Evolutionary conservation across 2,797 vertebrate genomes (phyloP).

Genomic region (Enteromius treurensis): DNA sequence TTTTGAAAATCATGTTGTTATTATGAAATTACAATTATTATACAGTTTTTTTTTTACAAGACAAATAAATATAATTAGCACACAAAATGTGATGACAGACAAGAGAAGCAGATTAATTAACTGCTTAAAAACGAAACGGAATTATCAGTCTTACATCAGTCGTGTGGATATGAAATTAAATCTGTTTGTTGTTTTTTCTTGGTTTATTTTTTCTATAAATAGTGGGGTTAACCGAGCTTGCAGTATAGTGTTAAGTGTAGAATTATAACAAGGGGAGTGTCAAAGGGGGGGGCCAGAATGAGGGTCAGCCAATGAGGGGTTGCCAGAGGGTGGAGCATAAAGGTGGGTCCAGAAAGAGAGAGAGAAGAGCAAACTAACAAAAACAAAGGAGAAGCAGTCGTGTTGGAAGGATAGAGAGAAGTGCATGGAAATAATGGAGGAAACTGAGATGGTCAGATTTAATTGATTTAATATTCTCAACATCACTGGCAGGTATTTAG

Average conservation of each 20-base stretch:
- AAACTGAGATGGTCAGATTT: neutral
- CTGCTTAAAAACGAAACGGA: too few relatives aligned
- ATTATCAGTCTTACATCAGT: too few relatives aligned
- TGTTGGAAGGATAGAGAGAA: neutral
- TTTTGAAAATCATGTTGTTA: neutral
- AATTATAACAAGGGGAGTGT: neutral
- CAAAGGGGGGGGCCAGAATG: neutral
- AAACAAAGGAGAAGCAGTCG: neutral
- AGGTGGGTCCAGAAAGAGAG: neutral
- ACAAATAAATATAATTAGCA: too few relatives aligned
- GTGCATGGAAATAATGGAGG: neutral
- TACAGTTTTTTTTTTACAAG: too few relatives aligned
- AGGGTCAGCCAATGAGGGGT: neutral
- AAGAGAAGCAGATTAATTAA: too few relatives aligned
- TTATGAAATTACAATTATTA: neutral
- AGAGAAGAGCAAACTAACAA: neutral
- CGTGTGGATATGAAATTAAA: too few relatives aligned
- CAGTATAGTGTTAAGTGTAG: neutral
- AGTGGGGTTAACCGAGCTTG: neutral
- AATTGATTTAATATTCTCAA: conserved; percentile 24
- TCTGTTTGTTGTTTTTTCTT: too few relatives aligned
- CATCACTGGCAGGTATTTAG: conserved; percentile 3
- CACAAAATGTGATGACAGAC: too few relatives aligned
- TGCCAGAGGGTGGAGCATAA: neutral
- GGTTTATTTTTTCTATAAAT: neutral